Conservation (phyloP, 2,797 vertebrate species). For the Neoniphon sammara region DNA sequence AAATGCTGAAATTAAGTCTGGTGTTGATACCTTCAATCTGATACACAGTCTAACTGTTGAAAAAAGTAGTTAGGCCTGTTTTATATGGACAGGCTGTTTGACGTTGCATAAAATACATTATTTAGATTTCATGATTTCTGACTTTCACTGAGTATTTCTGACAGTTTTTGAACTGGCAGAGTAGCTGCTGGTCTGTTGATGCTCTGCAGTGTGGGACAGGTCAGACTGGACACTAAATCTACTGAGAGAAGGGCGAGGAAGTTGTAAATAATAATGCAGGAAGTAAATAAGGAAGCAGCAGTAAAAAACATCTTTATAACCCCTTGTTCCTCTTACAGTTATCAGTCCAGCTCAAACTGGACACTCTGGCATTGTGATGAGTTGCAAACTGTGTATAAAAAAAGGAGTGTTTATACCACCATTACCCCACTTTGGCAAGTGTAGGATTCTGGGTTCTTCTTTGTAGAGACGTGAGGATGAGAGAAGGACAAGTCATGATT, state of each 20-base stretch:
- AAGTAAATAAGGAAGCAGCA: neutral
- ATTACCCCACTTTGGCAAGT: neutral
- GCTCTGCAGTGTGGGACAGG: neutral
- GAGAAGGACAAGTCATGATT: neutral
- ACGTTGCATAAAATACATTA: neutral
- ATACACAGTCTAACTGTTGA: neutral
- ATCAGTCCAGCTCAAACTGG: too few relatives aligned
- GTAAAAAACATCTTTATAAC: neutral
- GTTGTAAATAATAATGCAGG: neutral
- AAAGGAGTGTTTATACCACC: neutral
- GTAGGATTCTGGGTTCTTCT: too few relatives aligned
- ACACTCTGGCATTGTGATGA: too few relatives aligned
- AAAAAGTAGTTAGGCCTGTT: neutral
- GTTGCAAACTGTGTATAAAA: too few relatives aligned
- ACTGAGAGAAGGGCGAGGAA: neutral
- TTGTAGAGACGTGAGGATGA: too few relatives aligned
- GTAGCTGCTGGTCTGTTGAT: neutral
- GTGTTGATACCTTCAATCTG: neutral
- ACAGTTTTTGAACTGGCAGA: neutral
- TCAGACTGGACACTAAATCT: neutral
- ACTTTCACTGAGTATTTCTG: neutral
- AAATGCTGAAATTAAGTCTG: neutral
- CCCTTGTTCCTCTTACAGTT: neutral
- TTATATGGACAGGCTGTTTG: too few relatives aligned
- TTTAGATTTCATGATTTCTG: too few relatives aligned